Evolutionary conservation across 2,797 vertebrate genomes (phyloP), one percentile per base, ranked within the genome.

Genomic region (Cheirogaleus major): DNA sequence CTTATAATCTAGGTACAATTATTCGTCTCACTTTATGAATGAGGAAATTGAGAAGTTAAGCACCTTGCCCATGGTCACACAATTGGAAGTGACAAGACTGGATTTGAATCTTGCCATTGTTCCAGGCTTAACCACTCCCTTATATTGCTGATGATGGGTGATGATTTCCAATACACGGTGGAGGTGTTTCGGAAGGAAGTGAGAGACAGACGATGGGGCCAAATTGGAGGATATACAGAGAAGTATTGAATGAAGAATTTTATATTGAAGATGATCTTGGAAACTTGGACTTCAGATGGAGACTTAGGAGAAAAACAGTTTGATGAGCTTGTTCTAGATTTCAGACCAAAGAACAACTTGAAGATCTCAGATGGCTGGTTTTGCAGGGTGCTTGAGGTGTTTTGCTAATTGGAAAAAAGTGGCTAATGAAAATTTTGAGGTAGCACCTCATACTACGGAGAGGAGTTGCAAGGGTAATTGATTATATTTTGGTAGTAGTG

Each of bases 341-440:
- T 94, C 35, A 90, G 52, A 92, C 23, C 55, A 76, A 89, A 75
- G 18, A 89, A 41, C 27, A 89, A 48, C 20, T 78, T 93, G 32
- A 81, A 89, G 61, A 45, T 45, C 43, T 72, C 45, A 55, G 67
- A 70, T 81, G 67, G 17, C n/a, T 94, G 23, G 35, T 82, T 82
- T 90, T 95, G 17, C 48, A 73, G 48, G 22, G 43, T 32, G 50
- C 27, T 95, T 32, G 38, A 65, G 38, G 82, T 70, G 20, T 35
- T 82, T 69, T 52, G 38, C 10, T 93, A 78, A 65, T 9, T 72
- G 41, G n/a, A n/a, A 73, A 69, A 61, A 50, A 55, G 63, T 43
- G 25, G 32, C n/a, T 65, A 48, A 55, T 83, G 78, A 93, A 81
- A 81, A 50, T 78, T 92, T 89, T 92, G 93, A 89, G 83, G 10